A percentile compares a stretch with the other conserved stretches of the same genome.
phyloP scores from a whole-genome alignment of 2,113 vertebrate species.

The Sarotherodon lohbergeri region DNA sequence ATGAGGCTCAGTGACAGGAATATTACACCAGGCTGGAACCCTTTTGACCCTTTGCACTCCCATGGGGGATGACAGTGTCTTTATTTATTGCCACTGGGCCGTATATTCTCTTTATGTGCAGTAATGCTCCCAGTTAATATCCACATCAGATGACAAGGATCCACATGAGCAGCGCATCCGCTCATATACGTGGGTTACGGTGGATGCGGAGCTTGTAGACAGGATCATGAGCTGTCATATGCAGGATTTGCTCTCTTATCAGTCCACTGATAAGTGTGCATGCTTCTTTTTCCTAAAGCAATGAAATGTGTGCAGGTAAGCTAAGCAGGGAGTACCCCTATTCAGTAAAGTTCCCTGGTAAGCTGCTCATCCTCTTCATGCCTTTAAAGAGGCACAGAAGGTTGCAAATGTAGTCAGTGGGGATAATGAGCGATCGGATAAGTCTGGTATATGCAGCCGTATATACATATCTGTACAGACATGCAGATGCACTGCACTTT shows the following conservation, averaged over 20 bases:
- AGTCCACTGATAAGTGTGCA: neutral
- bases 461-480: neutral
- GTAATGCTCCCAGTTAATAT: slow-evolving; percentile 19
- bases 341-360: neutral
- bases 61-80: neutral
- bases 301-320: neutral
- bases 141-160: slow-evolving; percentile 13
- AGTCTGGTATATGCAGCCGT: neutral
- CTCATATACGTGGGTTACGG: slow-evolving; percentile 20
- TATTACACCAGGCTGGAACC: slow-evolving; percentile 17
- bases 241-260: neutral
- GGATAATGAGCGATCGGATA: neutral
- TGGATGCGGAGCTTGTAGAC: neutral
- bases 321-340: neutral
- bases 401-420: neutral
- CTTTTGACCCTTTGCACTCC: slow-evolving; percentile 41
- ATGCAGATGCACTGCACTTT: neutral
- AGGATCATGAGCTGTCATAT: slow-evolving; percentile 13
- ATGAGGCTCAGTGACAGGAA: slow-evolving; percentile 27
- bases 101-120: slow-evolving; percentile 16
- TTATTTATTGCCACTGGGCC: slow-evolving; percentile 9
- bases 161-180: neutral
- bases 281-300: neutral
- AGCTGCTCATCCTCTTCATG: neutral
- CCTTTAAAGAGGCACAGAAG: neutral